phyloP scores from a whole-genome alignment of 2,797 vertebrate species.

The Erpetoichthys calabaricus region DNA sequence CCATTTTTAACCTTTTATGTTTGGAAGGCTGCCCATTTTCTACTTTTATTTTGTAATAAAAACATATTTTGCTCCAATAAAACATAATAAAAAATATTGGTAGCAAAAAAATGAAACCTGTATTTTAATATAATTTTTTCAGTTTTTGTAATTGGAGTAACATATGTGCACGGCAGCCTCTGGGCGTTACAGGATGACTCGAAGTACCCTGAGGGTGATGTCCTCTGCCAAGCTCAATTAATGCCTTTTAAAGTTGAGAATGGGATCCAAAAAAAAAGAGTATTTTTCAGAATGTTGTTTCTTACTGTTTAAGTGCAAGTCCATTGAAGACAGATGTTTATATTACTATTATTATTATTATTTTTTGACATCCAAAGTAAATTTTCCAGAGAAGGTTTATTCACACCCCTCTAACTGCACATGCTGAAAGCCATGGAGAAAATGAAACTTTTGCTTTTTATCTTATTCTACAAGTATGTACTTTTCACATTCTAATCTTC shows the following conservation, averaged over 20 bases:
- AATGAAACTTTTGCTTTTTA: too few relatives aligned
- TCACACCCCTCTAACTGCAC: too few relatives aligned
- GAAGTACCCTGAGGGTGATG: conserved; percentile 24
- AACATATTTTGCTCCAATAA: conserved; percentile 21
- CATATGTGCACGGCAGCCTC: conserved; percentile 21
- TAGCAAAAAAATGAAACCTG: conserved; percentile 7
- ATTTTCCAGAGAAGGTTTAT: too few relatives aligned
- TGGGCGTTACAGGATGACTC: conserved; percentile 20
- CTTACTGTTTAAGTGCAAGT: not conserved
- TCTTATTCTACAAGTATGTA: too few relatives aligned
- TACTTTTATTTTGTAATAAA: conserved; percentile 56
- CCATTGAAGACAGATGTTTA: conserved; percentile 11
- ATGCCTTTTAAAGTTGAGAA: conserved; percentile 17
- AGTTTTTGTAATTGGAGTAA: conserved; percentile 33
- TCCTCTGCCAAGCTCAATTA: conserved; percentile 26
- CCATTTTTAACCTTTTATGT: conserved; percentile 49
- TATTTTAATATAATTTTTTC: conserved; percentile 36
- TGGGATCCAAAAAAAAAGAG: too few relatives aligned
- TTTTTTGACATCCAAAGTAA: conserved; percentile 3
- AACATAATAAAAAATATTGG: too few relatives aligned
- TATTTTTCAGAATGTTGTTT: too few relatives aligned
- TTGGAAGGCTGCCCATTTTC: conserved; percentile 47
- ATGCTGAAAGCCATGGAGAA: too few relatives aligned
- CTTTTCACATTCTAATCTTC: conserved; percentile 52
- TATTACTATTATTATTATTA: conserved; percentile 32